Base-by-base conservation (phyloP, 1,140 invertebrate genomes). In the Cheumatopsyche charites region DNA sequence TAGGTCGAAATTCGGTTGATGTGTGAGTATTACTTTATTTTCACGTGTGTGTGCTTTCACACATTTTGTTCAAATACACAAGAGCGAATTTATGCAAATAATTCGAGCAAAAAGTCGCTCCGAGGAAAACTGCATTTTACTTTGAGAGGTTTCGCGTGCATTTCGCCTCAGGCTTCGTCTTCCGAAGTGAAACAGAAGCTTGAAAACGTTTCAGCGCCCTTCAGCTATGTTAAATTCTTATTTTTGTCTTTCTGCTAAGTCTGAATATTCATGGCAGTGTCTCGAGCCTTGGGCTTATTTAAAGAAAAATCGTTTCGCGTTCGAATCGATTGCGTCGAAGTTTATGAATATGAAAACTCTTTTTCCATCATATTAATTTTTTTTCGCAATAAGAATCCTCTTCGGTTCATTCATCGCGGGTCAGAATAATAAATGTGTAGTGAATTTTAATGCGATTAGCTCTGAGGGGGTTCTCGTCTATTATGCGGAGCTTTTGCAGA, bases 241-340 rank as follows among this genome's bases (percentile, higher is more conserved):
- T 72, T 72, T 71, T 69, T 65, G 52, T 72, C 66, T 23, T 61
- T 55, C 73, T 45, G 42, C 68, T 68, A 65, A 65, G 71, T 70
- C 67, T 75, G 73, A 75, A 75, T 75, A 75, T 75, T 75, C 70
- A 75, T 75, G 52, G 29, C 65, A 72, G 72, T 75, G 67, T 75
- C 73, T 70, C 73, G 67, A 71, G 65, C 71, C 71, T 67, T 71
- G 29, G 47, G 70, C 73, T 75, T 70, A 75, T 75, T 72, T 4
- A 36, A 36, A 9, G 29, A 36, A 36, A 3, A 4, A 36, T 36
- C 61, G 72, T 58, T 69, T 66, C 65, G 19, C 55, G 26, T 45
- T 12, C 21, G 23, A 69, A 73, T 69, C 43, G 25, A 21, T 41
- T 55, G 36, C 23, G 47, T 73, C 66, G 69, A 73, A 73, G 13